Percentiles rank a stretch among this genome's conserved stretches.
Evolutionary conservation across 2,888 invertebrate species (phyloP).

Genomic region (Leptarthrus brevirostris): DNA sequence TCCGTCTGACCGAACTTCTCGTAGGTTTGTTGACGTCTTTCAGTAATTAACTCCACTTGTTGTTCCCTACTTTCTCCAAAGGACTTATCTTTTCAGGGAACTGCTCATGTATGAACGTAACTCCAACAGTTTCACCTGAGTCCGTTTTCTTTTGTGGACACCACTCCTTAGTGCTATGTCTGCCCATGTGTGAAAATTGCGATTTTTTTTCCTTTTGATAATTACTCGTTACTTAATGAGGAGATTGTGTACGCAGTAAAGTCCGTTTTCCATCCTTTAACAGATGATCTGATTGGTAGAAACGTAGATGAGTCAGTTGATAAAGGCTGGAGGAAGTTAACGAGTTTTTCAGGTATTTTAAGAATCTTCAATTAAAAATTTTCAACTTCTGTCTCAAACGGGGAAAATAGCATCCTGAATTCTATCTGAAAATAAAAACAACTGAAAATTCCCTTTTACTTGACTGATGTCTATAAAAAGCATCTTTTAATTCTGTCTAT

Average conservation of each 20-base stretch:
- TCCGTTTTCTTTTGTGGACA: neutral
- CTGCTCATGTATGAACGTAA: neutral
- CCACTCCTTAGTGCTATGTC: neutral
- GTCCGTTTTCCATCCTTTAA: neutral
- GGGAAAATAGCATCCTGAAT: too few species aligned
- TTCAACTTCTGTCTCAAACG: too few species aligned
- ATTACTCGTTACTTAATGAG: slow-evolving; percentile 23
- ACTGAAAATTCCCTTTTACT: too few species aligned
- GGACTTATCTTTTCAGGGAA: neutral
- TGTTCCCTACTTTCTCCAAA: neutral
- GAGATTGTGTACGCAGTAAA: neutral
- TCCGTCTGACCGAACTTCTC: slow-evolving; percentile 31
- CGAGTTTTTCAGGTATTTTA: too few species aligned
- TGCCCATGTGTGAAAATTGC: slow-evolving; percentile 29
- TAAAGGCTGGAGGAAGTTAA: neutral
- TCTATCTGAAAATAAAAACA: too few species aligned
- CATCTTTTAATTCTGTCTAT: too few species aligned
- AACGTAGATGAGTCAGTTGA: neutral
- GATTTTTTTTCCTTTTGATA: neutral
- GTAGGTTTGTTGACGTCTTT: slow-evolving; percentile 45
- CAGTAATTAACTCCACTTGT: slow-evolving; percentile 32
- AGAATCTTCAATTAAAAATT: too few species aligned
- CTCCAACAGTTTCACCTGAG: neutral
- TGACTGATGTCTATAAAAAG: too few species aligned
- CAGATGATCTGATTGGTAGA: neutral